A percentile compares a stretch with the other conserved stretches of the same genome.
These are phyloP conservation scores for Drosophila paramelanica DNA, from an alignment of 2,888 invertebrate genomes.

Conservation along the genomic window DNA sequence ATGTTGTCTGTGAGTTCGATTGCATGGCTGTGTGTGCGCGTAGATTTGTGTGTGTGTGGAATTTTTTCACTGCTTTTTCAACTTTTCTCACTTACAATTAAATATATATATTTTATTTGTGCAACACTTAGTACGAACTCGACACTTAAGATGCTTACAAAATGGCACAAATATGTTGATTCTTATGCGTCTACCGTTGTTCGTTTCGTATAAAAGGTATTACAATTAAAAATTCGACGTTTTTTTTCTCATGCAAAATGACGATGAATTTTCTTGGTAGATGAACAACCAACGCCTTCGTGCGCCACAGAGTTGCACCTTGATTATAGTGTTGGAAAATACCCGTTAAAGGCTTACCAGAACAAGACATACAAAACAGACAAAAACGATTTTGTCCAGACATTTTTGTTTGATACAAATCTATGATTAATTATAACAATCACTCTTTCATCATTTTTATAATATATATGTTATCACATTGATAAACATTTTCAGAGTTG, in stretches of 20 bases:
- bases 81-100: slow-evolving; percentile 76
- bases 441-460: slow-evolving; percentile 1
- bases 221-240: slow-evolving; percentile 72
- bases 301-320: slow-evolving; percentile 60
- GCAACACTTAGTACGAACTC: slow-evolving; percentile 69
- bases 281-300: slow-evolving; percentile 77
- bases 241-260: slow-evolving; percentile 82
- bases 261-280: slow-evolving; percentile 81
- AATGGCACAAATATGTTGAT: slow-evolving; percentile 76
- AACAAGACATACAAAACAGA: not conserved
- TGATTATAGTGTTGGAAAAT: slow-evolving; percentile 33
- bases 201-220: slow-evolving; percentile 69
- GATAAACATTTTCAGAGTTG: slow-evolving; percentile 22
- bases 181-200: slow-evolving; percentile 67
- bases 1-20: slow-evolving; percentile 55
- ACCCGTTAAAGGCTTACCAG: slow-evolving; percentile 8
- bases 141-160: slow-evolving; percentile 65
- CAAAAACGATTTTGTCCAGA: not conserved
- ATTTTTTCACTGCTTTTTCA: slow-evolving; percentile 78
- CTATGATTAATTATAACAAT: not conserved
- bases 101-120: slow-evolving; percentile 48
- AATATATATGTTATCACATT: slow-evolving; percentile 3
- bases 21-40: slow-evolving; percentile 53
- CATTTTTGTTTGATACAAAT: slow-evolving; percentile 1
- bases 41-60: slow-evolving; percentile 68